Evolutionary conservation across 2,113 vertebrate species (phyloP).

Genomic region (Setophaga petechia): DNA sequence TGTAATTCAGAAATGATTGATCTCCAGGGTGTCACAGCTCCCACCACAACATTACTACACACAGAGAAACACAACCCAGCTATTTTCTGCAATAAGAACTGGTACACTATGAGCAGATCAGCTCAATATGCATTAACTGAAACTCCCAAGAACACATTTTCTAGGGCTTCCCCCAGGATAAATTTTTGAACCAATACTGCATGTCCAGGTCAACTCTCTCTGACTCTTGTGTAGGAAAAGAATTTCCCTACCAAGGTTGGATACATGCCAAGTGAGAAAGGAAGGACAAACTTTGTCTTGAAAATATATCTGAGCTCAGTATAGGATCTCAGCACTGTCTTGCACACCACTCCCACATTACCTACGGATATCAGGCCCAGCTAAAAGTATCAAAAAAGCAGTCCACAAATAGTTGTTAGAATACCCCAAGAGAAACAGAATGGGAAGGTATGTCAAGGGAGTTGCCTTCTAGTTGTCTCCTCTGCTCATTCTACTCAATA

Average conservation of each 20-base stretch:
- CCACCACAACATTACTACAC: background rate
- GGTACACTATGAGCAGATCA: background rate
- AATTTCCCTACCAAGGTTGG: background rate
- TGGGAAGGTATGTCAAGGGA: background rate
- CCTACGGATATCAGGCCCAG: background rate
- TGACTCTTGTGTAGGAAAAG: background rate
- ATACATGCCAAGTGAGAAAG: background rate
- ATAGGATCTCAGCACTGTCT: background rate
- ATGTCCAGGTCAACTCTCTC: background rate
- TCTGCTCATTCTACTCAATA: background rate
- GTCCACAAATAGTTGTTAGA: background rate
- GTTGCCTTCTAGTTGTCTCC: background rate
- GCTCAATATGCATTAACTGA: background rate
- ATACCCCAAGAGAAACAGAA: background rate
- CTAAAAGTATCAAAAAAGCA: background rate
- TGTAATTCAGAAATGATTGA: constrained; percentile 4
- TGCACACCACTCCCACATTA: background rate
- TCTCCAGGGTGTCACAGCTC: background rate
- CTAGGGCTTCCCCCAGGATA: background rate
- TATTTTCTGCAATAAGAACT: background rate
- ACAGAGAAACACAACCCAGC: background rate
- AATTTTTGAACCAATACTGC: background rate
- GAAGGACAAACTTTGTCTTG: background rate
- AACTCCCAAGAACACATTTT: background rate
- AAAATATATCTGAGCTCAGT: background rate